Base-by-base conservation (phyloP, 2,797 vertebrate species). In the Centropyge bicolor region DNA sequence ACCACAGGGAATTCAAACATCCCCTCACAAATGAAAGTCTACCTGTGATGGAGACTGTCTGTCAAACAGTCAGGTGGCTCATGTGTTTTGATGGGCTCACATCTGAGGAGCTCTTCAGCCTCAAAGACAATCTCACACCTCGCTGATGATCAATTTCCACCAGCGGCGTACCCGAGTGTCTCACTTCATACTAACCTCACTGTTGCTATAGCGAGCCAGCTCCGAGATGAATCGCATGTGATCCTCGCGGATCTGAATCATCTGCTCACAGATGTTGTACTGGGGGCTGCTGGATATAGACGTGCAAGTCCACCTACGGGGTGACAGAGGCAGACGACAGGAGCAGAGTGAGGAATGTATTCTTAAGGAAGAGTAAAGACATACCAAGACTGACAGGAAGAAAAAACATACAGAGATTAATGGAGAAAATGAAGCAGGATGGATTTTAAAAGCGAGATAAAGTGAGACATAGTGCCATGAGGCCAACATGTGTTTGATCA, bases 171-270 rank as follows among this genome's bases (percentile, higher is more conserved):
- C 8, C 14, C 10, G 9, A 40, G 38, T 6, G 7, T 49, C n/a
- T 62, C 49, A 24, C 8, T 36, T 52, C 20, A 40, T 51, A 90
- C 94, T 31, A 6, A 99, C 97, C 97, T 99, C 98, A 0, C 93
- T 99, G 94, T 99, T 99, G 94, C 98, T 99, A 80, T 99, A 98
- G 81, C 98, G 98, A n/a, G 98, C 98, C 82, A 99, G 92, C 90
- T 99, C 98, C 0, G 98, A 99, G 95, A 99, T 99, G 91, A 99
- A 99, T 66, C 98, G 97, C 97, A 99, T 99, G 83, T 99, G 98
- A 90, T 99, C 98, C 13, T 99, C 98, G 1, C 98, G 96, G 89
- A 99, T 99, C 91, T 99, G 98, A 87, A 99, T 96, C 98, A 99
- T 99, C 95, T 99, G 98, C 86, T 99, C 98, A 54, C 98, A 99